Conservation (phyloP, 2,888 invertebrate genomes). For the Hirtodrosophila cameraria region DNA sequence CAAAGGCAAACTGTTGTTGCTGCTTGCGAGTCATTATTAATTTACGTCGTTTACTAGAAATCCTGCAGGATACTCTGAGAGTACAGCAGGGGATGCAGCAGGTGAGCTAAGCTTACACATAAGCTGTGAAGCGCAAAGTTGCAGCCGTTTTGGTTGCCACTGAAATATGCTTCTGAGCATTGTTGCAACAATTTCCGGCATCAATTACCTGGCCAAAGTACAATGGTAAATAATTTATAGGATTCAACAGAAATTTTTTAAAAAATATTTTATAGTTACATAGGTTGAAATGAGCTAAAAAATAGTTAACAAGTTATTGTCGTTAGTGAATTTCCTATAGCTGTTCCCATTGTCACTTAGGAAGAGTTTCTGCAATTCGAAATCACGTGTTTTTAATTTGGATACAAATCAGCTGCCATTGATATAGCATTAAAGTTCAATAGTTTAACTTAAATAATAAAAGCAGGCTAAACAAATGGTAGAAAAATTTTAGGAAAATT, state of each 20-base stretch:
- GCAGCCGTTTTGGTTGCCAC: conserved; percentile 22
- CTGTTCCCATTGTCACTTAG: too few relatives aligned
- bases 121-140: conserved; percentile 37
- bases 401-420: too few relatives aligned
- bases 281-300: background rate
- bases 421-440: too few relatives aligned
- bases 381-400: too few relatives aligned
- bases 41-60: conserved; percentile 52
- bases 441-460: too few relatives aligned
- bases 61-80: conserved; percentile 27
- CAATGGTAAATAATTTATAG: conserved; percentile 21
- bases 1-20: conserved; percentile 50
- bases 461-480: too few relatives aligned
- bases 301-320: too few relatives aligned
- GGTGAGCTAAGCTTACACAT: conserved; percentile 8
- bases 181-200: conserved; percentile 64
- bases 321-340: too few relatives aligned
- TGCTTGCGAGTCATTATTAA: conserved; percentile 59
- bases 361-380: too few relatives aligned
- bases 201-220: conserved; percentile 43
- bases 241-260: too few relatives aligned
- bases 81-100: background rate
- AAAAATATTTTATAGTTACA: too few relatives aligned
- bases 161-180: conserved; percentile 23
- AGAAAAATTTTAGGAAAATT: too few relatives aligned